These are phyloP conservation scores for Psittacara wagleri DNA, from an alignment of 2,113 vertebrate species.

Conservation along the genomic window DNA sequence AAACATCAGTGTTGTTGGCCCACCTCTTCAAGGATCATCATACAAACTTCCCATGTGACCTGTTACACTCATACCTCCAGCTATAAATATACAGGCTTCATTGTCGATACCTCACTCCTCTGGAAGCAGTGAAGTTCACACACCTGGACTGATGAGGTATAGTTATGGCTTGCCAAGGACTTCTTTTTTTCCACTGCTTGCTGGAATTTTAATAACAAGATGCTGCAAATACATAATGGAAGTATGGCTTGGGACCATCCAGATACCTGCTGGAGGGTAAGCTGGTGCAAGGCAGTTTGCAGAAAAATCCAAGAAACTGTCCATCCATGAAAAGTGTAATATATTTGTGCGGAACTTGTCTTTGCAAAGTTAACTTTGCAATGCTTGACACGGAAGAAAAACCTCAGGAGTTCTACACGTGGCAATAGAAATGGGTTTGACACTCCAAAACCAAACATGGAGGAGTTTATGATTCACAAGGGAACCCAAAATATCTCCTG, in stretches of 20 bases:
- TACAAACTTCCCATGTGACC: not conserved
- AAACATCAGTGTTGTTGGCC: not conserved
- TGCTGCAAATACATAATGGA: not conserved
- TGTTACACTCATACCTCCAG: not conserved
- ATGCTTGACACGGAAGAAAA: not conserved
- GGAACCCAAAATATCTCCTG: not conserved
- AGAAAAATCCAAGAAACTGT: not conserved
- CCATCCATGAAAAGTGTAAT: not conserved
- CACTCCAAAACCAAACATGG: not conserved
- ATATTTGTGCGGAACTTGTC: not conserved
- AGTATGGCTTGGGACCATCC: not conserved
- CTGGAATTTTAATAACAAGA: not conserved
- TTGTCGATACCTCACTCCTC: not conserved
- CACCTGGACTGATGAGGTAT: not conserved
- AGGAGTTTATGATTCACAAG: not conserved
- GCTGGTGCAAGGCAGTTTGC: not conserved
- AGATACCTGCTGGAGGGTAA: not conserved
- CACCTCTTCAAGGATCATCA: not conserved
- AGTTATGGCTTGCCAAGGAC: not conserved
- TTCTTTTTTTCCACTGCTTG: not conserved
- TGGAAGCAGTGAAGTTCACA: not conserved
- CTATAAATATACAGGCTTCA: not conserved
- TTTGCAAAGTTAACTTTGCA: not conserved
- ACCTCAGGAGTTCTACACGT: not conserved
- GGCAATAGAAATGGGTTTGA: not conserved